Conservation (phyloP, 2,888 invertebrate species). For the Escarpia spicata region DNA sequence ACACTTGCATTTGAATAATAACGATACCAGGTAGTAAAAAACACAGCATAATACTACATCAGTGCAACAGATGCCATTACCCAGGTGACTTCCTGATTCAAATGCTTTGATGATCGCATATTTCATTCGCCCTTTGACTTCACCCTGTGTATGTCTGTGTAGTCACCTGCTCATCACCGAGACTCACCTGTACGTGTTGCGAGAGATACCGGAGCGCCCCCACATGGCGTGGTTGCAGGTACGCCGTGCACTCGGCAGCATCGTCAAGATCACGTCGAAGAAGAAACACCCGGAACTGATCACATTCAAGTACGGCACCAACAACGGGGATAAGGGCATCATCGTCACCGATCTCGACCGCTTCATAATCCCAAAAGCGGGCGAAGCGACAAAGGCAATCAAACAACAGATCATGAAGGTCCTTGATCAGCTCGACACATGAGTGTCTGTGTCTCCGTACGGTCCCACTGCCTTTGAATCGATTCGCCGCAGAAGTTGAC, state of each 20-base stretch:
- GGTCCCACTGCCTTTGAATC: background rate
- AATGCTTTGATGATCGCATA: background rate
- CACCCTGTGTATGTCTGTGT: conserved; percentile 44
- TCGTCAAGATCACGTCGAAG: conserved; percentile 96
- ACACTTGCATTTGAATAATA: no score
- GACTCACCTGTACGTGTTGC: conserved; percentile 85
- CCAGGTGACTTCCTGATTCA: background rate
- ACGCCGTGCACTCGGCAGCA: conserved; percentile 85
- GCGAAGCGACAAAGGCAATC: conserved; percentile 87
- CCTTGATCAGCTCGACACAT: conserved; percentile 56
- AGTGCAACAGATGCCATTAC: background rate
- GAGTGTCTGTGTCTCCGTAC: conserved; percentile 36
- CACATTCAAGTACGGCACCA: conserved; percentile 90
- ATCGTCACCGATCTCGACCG: conserved; percentile 88
- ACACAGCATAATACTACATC: no score
- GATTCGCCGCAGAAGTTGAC: background rate
- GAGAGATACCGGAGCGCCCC: conserved; percentile 75
- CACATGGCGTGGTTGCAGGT: conserved; percentile 88
- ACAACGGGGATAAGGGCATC: conserved; percentile 65
- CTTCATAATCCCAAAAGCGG: conserved; percentile 90
- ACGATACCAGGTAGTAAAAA: no score
- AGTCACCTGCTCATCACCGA: conserved; percentile 88
- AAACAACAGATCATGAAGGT: conserved; percentile 85
- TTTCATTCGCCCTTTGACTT: background rate
- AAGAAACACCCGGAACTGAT: conserved; percentile 94